Evolutionary conservation across 2,888 invertebrate genomes (phyloP), one percentile per base, ranked within the genome.

Genomic region (Apamea monoglypha): DNA sequence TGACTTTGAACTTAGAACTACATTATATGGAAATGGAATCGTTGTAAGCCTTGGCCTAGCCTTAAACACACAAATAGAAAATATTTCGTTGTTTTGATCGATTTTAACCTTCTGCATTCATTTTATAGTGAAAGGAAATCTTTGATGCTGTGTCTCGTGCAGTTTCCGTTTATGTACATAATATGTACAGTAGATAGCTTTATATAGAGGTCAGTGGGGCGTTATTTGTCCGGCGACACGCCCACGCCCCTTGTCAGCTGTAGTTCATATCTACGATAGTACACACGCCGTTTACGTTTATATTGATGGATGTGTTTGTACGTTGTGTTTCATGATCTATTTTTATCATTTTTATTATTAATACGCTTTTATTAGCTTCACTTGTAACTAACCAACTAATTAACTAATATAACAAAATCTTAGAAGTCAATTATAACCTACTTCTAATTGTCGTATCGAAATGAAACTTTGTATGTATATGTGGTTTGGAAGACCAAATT

Each of bases 211-310:
- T 61, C 7, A 16, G 40, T 36, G 47, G 81, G 83, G 83, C 71
- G 78, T 56, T 47, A 44, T 36, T 67, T 56, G 32, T 32, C 21
- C 36, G 47, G 29, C 32, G 67, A 18, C 67, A 77, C 83, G 83
- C 81, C 83, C 83, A 68, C 83, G 71, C 71, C 78, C 71, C 71
- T 14, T 6, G 16, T 47, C 56, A 63, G 47, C 56, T 56, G 63
- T 47, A 69, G n/a, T 29, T 29, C 21, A 36, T 36, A 56, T 21
- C 56, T 72, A 61, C 12, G 14, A 10, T 56, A 74, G 32, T 44
- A 59, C 14, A 12, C 2, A 40, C 29, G 18, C 21, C 8, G 18
- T 56, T 29, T 18, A 32, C 1, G n/a, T 63, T 47, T 61, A 29
- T 10, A 32, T 67, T 32, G 29, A 68, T 29, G 53, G n/a, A 44